These are phyloP conservation scores for Anastatus disparis DNA, from an alignment of 1,140 invertebrate species.

Conservation along the genomic window DNA sequence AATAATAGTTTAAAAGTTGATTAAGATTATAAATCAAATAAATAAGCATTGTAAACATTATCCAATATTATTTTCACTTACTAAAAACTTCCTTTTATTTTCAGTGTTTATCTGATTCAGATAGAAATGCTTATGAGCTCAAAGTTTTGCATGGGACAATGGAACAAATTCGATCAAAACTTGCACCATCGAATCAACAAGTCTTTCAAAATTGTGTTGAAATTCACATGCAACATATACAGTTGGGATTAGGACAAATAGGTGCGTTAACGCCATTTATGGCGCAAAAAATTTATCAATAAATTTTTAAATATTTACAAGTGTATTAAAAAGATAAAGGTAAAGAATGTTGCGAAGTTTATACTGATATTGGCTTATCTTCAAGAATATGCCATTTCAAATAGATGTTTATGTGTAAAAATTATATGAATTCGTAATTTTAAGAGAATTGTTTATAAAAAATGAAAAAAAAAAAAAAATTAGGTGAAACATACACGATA, in stretches of 20 bases:
- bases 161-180: constrained; percentile 84
- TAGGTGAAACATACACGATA: constrained; percentile 6
- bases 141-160: constrained; percentile 93
- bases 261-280: constrained; percentile 63
- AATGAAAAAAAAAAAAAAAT: background rate
- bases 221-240: constrained; percentile 92
- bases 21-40: background rate
- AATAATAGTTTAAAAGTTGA: too few relatives aligned
- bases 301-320: constrained; percentile 28
- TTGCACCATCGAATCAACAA: constrained; percentile 81
- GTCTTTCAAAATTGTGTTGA: constrained; percentile 92
- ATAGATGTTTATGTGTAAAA: constrained; percentile 30
- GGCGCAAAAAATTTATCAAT: constrained; percentile 61
- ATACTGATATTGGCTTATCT: constrained; percentile 23
- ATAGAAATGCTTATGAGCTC: constrained; percentile 90
- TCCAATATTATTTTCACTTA: background rate
- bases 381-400: constrained; percentile 23
- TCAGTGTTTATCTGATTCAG: constrained; percentile 86
- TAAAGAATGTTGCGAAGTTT: constrained; percentile 10
- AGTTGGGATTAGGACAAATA: constrained; percentile 79
- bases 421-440: constrained; percentile 30
- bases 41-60: background rate
- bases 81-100: constrained; percentile 45
- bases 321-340: constrained; percentile 12
- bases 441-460: constrained; percentile 18